Conservation (phyloP, 2,888 invertebrate species). For the Diplolepis rosae region DNA sequence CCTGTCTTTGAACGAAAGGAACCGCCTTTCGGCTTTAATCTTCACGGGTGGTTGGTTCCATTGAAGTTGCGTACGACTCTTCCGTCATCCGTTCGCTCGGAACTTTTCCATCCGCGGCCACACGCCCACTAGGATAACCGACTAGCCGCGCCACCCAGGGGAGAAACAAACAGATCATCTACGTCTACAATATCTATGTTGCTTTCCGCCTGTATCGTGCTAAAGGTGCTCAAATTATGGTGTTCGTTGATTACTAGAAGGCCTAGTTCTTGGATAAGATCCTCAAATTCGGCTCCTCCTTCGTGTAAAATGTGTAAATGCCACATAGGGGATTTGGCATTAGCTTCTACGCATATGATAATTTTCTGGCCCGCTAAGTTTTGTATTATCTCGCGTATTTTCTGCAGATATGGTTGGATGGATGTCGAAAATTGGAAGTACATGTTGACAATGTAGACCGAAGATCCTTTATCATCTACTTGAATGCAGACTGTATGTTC, state of each 20-base stretch:
- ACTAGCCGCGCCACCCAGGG: background rate
- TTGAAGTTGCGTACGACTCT: background rate
- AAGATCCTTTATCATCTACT: background rate
- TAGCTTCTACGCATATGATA: slow-evolving; percentile 25
- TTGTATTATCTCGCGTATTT: background rate
- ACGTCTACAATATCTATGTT: too few relatives aligned
- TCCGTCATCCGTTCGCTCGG: slow-evolving; percentile 12
- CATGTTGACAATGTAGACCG: slow-evolving; percentile 16
- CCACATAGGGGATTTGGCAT: slow-evolving; percentile 32
- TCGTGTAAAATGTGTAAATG: background rate
- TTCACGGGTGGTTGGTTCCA: background rate
- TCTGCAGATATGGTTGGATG: background rate
- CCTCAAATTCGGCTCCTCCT: background rate
- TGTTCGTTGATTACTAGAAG: background rate
- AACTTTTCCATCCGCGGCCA: background rate
- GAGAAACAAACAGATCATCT: too few relatives aligned
- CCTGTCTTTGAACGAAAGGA: too few relatives aligned
- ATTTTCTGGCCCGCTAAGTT: slow-evolving; percentile 19
- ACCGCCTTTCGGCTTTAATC: too few relatives aligned
- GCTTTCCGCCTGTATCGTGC: background rate
- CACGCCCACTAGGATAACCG: background rate
- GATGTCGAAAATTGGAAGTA: slow-evolving; percentile 31
- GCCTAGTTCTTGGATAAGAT: background rate
- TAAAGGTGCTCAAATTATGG: background rate
- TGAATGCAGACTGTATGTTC: background rate